Base-by-base conservation (phyloP, 2,113 vertebrate species). In the Melanerpes aurifrons region DNA sequence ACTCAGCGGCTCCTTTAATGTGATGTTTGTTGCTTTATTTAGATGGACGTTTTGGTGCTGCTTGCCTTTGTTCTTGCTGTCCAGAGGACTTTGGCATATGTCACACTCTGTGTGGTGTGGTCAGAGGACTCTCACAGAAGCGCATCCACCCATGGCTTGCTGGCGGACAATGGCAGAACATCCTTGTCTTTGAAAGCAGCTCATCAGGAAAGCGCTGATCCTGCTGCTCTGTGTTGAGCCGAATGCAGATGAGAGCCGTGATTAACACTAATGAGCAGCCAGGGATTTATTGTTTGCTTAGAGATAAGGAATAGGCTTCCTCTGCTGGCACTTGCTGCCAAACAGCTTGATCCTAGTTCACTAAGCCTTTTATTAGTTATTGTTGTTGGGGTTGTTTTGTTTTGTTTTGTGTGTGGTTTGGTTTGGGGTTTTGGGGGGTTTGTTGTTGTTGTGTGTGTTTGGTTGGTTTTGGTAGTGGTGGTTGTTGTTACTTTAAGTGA, bases 201-300 rank as follows among this genome's bases (percentile, higher is more conserved):
- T 86, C 89, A 28, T 89, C 74, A 92, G 95, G 81, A 96, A 94
- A 93, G 61, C 88, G 62, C 26, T 80, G 93, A 70, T 87, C 84
- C 83, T 92, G 94, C 93, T 91, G 97, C 92, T 93, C 95, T 95
- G 91, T 94, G 92, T 97, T 96, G 95, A 96, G 95, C 96, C 96
- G 96, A 97, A 97, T 98, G 97, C 96, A 98, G 97, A 98, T 97
- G 95, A 98, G 96, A 97, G 96, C 83, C 72, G 78, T 96, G 96
- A 98, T 98, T 98, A 98, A 97, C 94, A 73, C 90, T 97, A 96
- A 98, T 96, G 97, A 97, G 96, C 92, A 96, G 81, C 94, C 87
- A 95, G 98, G 97, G 98, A 97, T 98, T 98, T 98, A 92, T 95
- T 97, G 95, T 97, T 97, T 98, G 97, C 89, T 89, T 94, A 94